Conservation (phyloP, 92 coral and sea anemone species). For the Zoanthus gigantus region DNA sequence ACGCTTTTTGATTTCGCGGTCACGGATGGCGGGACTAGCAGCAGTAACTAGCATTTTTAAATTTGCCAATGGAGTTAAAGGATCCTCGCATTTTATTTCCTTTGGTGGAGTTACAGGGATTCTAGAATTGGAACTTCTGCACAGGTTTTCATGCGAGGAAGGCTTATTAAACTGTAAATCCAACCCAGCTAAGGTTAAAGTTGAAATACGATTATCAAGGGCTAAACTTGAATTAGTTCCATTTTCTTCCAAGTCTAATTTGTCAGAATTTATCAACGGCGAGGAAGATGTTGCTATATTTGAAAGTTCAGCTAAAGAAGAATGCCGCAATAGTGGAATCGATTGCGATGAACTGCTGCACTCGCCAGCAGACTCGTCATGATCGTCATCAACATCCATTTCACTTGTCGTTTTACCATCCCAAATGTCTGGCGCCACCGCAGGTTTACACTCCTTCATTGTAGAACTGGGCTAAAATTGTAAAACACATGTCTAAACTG, state of each 20-base stretch:
- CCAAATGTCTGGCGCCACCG: constrained; percentile 59
- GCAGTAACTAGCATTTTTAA: constrained; percentile 98
- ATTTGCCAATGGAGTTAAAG: constrained; percentile 97
- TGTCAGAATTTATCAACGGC: constrained; percentile 50
- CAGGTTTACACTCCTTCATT: constrained; percentile 52
- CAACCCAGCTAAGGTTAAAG: constrained; percentile 5
- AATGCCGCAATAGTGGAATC: constrained; percentile 70
- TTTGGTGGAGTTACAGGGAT: constrained; percentile 91
- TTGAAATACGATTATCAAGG: constrained; percentile 16
- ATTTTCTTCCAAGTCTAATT: constrained; percentile 31
- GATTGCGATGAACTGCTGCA: constrained; percentile 61
- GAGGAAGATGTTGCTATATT: constrained; percentile 79
- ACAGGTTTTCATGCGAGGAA: neutral
- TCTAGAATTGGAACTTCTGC: constrained; percentile 7
- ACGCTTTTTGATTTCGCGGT: constrained; percentile 91
- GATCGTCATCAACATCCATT: constrained; percentile 27
- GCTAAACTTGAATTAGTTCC: constrained; percentile 36
- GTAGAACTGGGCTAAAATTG: neutral
- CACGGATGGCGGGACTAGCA: constrained; percentile 97
- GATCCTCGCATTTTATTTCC: constrained; percentile 68
- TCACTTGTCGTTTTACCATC: constrained; percentile 38
- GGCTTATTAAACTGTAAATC: constrained; percentile 1
- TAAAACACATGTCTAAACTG: neutral
- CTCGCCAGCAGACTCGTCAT: constrained; percentile 31
- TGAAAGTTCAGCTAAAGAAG: constrained; percentile 92